A percentile compares a stretch with the other conserved stretches of the same genome.
These are phyloP conservation scores for Drosophila insularis DNA, from an alignment of 1,140 invertebrate species.

Conservation along the genomic window DNA sequence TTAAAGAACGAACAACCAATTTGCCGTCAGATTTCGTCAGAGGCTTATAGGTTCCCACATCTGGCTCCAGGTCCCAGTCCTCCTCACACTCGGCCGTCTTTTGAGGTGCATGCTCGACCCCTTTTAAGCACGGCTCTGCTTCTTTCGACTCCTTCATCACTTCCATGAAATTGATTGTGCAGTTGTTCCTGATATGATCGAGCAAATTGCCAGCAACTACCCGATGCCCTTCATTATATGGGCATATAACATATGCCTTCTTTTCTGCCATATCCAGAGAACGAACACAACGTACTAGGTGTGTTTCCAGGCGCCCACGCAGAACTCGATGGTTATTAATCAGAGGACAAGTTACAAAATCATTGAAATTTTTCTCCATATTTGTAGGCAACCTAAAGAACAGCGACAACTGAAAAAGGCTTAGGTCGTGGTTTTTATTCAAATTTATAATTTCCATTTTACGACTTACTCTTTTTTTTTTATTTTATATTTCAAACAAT, in stretches of 20 bases:
- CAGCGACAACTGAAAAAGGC: too few species aligned
- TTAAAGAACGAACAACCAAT: conserved; percentile 3
- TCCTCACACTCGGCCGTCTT: conserved; percentile 15
- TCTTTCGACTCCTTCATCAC: too few species aligned
- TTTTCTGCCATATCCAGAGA: background rate
- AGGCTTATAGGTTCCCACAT: conserved; percentile 28
- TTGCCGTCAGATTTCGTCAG: conserved; percentile 12
- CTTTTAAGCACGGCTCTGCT: background rate
- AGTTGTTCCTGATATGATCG: too few species aligned
- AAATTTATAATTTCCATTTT: too few species aligned
- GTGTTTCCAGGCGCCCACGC: background rate
- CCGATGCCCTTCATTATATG: conserved; percentile 27
- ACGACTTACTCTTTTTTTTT: too few species aligned
- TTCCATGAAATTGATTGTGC: too few species aligned
- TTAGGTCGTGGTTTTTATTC: too few species aligned
- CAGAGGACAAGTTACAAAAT: conserved; percentile 21
- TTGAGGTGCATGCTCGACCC: background rate
- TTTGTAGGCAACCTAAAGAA: background rate
- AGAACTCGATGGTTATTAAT: conserved; percentile 16
- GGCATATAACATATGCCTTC: conserved; percentile 1
- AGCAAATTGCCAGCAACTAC: background rate
- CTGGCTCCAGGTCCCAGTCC: conserved; percentile 28
- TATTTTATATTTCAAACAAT: too few species aligned
- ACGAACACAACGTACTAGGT: background rate
- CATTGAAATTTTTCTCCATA: conserved; percentile 6